Evolutionary conservation across 2,797 vertebrate genomes (phyloP).

Genomic region (Macroramphosus scolopax): DNA sequence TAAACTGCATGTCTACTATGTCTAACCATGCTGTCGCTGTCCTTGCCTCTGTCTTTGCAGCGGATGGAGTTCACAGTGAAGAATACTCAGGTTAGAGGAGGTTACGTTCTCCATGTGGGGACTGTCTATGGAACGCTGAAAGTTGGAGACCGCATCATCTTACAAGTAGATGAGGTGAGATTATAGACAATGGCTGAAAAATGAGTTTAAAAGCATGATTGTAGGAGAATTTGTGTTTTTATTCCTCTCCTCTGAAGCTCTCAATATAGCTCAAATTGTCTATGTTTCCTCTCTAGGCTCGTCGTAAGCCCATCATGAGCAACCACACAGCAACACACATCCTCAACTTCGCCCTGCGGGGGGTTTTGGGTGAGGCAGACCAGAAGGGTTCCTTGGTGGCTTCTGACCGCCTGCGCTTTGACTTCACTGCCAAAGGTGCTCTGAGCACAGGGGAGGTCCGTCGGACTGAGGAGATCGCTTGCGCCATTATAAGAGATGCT

Average conservation of each 20-base stretch:
- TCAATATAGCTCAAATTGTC: too few species aligned
- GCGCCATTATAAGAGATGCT: slow-evolving; percentile 85
- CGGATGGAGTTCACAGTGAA: slow-evolving; percentile 95
- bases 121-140: slow-evolving; percentile 88
- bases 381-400: slow-evolving; percentile 95
- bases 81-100: slow-evolving; percentile 94
- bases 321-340: slow-evolving; percentile 98
- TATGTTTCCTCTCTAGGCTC: slow-evolving; percentile 72
- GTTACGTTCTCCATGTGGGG: slow-evolving; percentile 91
- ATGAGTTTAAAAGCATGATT: background rate
- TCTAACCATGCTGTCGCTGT: background rate
- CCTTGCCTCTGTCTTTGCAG: slow-evolving; percentile 66
- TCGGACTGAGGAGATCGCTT: slow-evolving; percentile 85
- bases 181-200: background rate
- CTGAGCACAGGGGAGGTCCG: slow-evolving; percentile 88
- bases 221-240: too few species aligned
- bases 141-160: slow-evolving; percentile 85
- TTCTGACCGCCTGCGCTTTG: slow-evolving; percentile 90
- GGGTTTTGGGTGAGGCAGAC: slow-evolving; percentile 91
- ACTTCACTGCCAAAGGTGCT: slow-evolving; percentile 96
- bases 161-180: slow-evolving; percentile 91
- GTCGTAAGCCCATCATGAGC: slow-evolving; percentile 91
- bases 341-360: slow-evolving; percentile 91
- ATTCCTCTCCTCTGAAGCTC: too few species aligned
- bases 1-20: too few species aligned